Evolutionary conservation across 2,888 invertebrate species (phyloP).

Genomic region (Dolichomitus sp.): DNA sequence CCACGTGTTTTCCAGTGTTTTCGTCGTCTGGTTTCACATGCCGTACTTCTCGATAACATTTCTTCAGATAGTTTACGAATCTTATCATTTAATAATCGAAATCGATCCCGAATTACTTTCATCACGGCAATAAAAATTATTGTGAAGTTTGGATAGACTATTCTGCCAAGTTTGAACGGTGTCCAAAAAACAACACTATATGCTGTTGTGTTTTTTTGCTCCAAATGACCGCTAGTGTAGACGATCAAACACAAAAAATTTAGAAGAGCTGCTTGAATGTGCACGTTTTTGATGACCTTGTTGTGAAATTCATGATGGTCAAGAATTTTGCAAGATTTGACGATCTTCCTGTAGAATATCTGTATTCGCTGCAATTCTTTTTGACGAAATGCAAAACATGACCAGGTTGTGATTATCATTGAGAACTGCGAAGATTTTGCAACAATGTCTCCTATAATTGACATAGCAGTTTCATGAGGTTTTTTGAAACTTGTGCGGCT

Average conservation of each 20-base stretch:
- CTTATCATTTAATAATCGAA: conserved; percentile 41
- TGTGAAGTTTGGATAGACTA: conserved; percentile 53
- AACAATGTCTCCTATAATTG: conserved; percentile 17
- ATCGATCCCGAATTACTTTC: conserved; percentile 37
- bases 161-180: conserved; percentile 45
- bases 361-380: conserved; percentile 14
- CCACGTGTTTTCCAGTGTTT: neutral
- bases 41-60: neutral
- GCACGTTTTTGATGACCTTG: neutral
- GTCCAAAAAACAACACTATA: conserved; percentile 12
- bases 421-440: conserved; percentile 16
- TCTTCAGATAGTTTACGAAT: conserved; percentile 26
- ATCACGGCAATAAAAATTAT: conserved; percentile 46
- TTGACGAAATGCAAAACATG: conserved; percentile 46
- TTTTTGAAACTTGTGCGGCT: neutral
- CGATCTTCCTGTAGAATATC: conserved; percentile 25
- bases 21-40: neutral
- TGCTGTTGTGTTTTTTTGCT: neutral
- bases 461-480: conserved; percentile 23
- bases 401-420: conserved; percentile 52
- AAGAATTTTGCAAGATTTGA: conserved; percentile 13
- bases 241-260: neutral
- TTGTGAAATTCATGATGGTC: neutral
- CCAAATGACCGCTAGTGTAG: conserved; percentile 25
- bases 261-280: conserved; percentile 6